Conservation (phyloP, 2,888 invertebrate genomes). For the Drosophila borealis region DNA sequence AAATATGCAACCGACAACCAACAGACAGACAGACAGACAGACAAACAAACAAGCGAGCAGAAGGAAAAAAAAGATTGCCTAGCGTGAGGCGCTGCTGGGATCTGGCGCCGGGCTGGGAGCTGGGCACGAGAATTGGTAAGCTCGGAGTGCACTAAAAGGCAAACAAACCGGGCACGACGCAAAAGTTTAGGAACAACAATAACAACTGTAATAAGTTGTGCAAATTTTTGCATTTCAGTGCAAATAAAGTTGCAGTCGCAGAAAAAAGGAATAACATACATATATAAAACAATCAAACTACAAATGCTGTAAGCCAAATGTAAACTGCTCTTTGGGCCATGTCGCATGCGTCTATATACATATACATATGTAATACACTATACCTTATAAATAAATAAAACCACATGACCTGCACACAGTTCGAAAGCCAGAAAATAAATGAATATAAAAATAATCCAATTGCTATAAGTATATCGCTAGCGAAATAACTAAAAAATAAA, state of each 20-base stretch:
- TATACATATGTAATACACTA: slow-evolving; percentile 3
- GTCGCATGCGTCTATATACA: slow-evolving; percentile 3
- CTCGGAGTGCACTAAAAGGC: slow-evolving; percentile 50
- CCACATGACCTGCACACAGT: slow-evolving; percentile 8
- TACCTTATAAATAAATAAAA: background rate
- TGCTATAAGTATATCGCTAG: background rate
- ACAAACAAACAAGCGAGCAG: slow-evolving; percentile 28
- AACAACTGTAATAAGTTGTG: slow-evolving; percentile 76
- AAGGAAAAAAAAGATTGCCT: slow-evolving; percentile 59
- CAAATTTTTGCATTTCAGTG: slow-evolving; percentile 76
- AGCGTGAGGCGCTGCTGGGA: slow-evolving; percentile 51
- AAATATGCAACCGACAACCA: slow-evolving; percentile 73
- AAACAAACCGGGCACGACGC: slow-evolving; percentile 59
- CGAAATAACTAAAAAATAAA: background rate
- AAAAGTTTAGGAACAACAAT: slow-evolving; percentile 75
- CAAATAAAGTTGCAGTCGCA: slow-evolving; percentile 70
- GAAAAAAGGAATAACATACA: slow-evolving; percentile 34
- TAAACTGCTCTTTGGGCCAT: slow-evolving; percentile 35
- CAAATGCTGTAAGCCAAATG: slow-evolving; percentile 55
- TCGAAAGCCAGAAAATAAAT: slow-evolving; percentile 1
- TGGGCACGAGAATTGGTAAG: slow-evolving; percentile 25
- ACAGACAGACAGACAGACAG: slow-evolving; percentile 45
- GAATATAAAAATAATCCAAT: background rate
- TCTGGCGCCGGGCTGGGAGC: slow-evolving; percentile 6
- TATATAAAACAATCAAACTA: slow-evolving; percentile 29